These are phyloP conservation scores for Zaprionus africanus DNA, from an alignment of 1,140 invertebrate species.

Conservation along the genomic window DNA sequence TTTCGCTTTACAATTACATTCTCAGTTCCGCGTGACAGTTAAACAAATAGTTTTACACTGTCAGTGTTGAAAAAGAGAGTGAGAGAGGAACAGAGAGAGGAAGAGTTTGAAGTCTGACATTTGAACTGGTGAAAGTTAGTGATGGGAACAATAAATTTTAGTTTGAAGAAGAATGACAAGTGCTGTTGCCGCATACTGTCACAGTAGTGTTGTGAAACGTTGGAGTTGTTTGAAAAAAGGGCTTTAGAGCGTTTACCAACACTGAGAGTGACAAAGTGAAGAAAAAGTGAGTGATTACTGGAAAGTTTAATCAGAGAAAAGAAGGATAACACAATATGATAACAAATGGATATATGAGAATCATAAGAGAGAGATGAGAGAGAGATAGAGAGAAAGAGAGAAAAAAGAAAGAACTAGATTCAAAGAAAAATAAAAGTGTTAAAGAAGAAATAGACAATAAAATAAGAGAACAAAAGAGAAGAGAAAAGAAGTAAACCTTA, in stretches of 20 bases:
- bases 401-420: not conserved
- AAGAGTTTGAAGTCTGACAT: not conserved
- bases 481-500: not conserved
- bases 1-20: conserved; percentile 11
- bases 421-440: not conserved
- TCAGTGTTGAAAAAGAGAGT: not conserved
- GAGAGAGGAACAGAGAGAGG: not conserved
- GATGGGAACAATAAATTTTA: not conserved
- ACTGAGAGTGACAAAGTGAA: not conserved
- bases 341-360: too few relatives aligned
- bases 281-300: not conserved
- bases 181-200: not conserved
- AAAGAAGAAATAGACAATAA: not conserved
- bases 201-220: not conserved
- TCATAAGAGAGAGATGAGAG: not conserved
- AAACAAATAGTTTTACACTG: not conserved
- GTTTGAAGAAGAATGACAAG: not conserved
- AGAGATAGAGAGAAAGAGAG: too few relatives aligned
- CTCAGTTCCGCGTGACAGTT: conserved; percentile 8
- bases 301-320: not conserved
- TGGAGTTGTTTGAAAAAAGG: not conserved
- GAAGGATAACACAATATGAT: not conserved
- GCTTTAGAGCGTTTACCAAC: not conserved
- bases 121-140: not conserved
- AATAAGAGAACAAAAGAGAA: not conserved